Evolutionary conservation across 2,888 invertebrate genomes (phyloP).

Genomic region (Xestia sexstrigata): DNA sequence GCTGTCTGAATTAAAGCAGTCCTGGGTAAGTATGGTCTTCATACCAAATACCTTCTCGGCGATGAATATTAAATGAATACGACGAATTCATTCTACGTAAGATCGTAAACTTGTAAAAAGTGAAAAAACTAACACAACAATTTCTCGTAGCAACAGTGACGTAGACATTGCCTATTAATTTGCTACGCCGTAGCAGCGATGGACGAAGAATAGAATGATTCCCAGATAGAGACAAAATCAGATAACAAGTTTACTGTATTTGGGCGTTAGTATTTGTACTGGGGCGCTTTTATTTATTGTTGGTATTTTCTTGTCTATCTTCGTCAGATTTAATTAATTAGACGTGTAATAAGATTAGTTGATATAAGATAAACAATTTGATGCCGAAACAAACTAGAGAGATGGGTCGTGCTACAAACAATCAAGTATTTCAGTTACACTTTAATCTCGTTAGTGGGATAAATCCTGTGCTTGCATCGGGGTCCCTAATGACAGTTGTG

Average conservation of each 20-base stretch:
- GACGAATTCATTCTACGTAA: slow-evolving; percentile 16
- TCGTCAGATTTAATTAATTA: slow-evolving; percentile 43
- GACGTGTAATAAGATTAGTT: slow-evolving; percentile 23
- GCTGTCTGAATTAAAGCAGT: slow-evolving; percentile 52
- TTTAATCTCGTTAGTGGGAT: slow-evolving; percentile 65
- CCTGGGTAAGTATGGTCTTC: slow-evolving; percentile 52
- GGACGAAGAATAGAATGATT: slow-evolving; percentile 44
- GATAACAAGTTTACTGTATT: slow-evolving; percentile 52
- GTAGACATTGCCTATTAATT: slow-evolving; percentile 29
- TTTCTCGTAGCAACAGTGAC: slow-evolving; percentile 39
- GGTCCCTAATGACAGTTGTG: slow-evolving; percentile 55
- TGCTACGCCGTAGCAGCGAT: slow-evolving; percentile 49
- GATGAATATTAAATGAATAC: slow-evolving; percentile 55
- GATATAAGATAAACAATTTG: slow-evolving; percentile 19
- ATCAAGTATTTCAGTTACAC: slow-evolving; percentile 44
- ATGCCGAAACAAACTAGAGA: slow-evolving; percentile 10
- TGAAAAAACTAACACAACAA: slow-evolving; percentile 18
- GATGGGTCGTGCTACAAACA: slow-evolving; percentile 40
- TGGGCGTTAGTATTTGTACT: slow-evolving; percentile 28
- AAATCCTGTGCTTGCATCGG: slow-evolving; percentile 57
- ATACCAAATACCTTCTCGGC: slow-evolving; percentile 51
- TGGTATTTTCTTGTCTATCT: slow-evolving; percentile 36
- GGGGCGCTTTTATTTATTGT: slow-evolving; percentile 34
- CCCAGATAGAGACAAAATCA: slow-evolving; percentile 41
- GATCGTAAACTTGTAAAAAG: slow-evolving; percentile 41